Conservation (phyloP, 2,797 vertebrate species). For the Sebastes miniatus region DNA sequence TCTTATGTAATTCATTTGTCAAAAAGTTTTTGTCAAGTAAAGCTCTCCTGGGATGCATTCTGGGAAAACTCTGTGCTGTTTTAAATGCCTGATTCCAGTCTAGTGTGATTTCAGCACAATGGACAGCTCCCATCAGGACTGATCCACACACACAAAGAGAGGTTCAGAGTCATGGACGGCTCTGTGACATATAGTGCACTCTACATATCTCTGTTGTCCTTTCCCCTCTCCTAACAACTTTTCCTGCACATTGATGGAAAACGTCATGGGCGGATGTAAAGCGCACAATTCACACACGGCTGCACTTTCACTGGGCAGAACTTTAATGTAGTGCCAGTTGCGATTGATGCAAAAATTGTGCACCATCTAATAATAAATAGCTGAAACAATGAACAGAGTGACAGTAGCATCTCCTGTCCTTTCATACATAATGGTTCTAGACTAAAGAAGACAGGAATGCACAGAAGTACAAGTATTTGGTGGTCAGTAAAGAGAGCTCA, state of each 20-base stretch:
- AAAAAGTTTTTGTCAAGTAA: background rate
- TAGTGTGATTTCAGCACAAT: conserved; percentile 10
- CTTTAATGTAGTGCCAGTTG: background rate
- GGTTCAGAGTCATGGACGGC: conserved; percentile 11
- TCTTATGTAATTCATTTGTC: too few relatives aligned
- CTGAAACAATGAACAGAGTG: background rate
- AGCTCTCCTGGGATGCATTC: background rate
- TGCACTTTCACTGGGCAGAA: background rate
- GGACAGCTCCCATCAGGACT: background rate
- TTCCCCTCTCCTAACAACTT: background rate
- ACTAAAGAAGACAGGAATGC: background rate
- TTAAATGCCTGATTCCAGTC: background rate
- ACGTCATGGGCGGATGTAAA: background rate
- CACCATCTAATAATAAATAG: background rate
- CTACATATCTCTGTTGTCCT: too few relatives aligned
- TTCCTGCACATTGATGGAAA: background rate
- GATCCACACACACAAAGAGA: background rate
- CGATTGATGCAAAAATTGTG: background rate
- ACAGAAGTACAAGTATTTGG: background rate
- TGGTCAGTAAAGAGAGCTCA: background rate
- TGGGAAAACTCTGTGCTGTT: background rate
- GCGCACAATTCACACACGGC: background rate
- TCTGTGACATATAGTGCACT: background rate
- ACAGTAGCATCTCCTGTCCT: background rate
- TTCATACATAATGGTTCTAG: background rate